Evolutionary conservation across 1,140 invertebrate genomes (phyloP), one percentile per base, ranked within the genome.

Genomic region (Epicauta chinensis): DNA sequence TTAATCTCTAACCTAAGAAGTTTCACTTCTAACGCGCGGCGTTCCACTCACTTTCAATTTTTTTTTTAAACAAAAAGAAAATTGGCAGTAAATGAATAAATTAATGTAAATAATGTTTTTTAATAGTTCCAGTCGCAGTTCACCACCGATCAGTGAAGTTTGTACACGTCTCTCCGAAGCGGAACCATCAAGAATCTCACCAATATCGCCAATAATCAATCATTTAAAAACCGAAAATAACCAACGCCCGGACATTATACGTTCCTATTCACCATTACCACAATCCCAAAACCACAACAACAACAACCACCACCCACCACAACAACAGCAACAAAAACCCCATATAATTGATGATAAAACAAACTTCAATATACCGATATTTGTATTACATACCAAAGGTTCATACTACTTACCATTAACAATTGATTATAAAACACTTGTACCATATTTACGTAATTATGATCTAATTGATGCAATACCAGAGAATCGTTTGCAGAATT

Each of bases 361-460:
- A 45, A 74, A 75, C 47, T 73, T 73, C 29, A 69, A 64, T 43
- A 79, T 91, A 2, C 88, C 89, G 1, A 86, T 89, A 15, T 92
- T 92, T 67, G 86, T 86, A 0, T 71, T 93, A 1, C 89, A 92
- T 70, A 81, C 87, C 15, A 78, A 84, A 70, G 91, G 92, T 12
- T 83, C 87, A n/a, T 95, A 88, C 66, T 97, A 96, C 69, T 79
- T 96, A 41, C 93, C 93, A 3, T 69, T 95, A 35, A 90, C 89
- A n/a, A 78, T 96, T 11, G 89, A 93, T 56, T 82, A 86, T 41
- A 76, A 84, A 12, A 72, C 85, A 11, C 68, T 95, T 12, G 70
- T 84, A 53, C 84, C 87, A 0, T 82, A 84, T 56, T 71, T 91
- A 2, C 77, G 77, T 6, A 77, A 75, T 2, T 75, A 75, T 55